Conservation (phyloP, 2,113 vertebrate species). For the Entomyzon cyanotis region DNA sequence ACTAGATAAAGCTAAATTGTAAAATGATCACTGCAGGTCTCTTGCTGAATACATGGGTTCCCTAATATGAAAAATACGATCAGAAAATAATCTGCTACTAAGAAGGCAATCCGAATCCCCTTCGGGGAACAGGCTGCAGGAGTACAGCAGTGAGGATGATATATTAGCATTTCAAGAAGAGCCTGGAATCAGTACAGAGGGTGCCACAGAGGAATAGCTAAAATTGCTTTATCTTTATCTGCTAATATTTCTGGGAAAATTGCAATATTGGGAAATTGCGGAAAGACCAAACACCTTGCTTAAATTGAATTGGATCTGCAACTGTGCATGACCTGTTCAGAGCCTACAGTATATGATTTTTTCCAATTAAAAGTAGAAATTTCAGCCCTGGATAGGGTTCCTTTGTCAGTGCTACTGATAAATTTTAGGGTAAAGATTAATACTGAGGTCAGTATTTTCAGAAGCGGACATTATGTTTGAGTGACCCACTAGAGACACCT, state of each 20-base stretch:
- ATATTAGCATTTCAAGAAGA: conserved; percentile 66
- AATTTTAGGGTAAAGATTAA: background rate
- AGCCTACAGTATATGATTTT: background rate
- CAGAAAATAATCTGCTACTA: conserved; percentile 58
- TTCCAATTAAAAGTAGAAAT: background rate
- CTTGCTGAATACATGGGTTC: conserved; percentile 7
- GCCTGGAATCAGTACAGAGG: conserved; percentile 23
- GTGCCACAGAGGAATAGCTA: conserved; percentile 34
- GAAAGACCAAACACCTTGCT: background rate
- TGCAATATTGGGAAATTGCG: conserved; percentile 28
- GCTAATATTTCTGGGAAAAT: conserved; percentile 10
- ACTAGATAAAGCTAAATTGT: conserved; percentile 57
- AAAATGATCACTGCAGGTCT: conserved; percentile 41
- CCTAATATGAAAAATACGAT: conserved; percentile 56
- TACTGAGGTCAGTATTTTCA: background rate
- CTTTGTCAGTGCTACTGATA: background rate
- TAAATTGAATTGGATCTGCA: background rate
- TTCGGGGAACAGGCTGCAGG: conserved; percentile 15
- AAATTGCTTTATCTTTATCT: conserved; percentile 50
- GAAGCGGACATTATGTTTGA: background rate
- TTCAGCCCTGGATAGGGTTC: background rate
- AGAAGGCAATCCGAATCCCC: conserved; percentile 49
- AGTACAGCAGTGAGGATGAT: background rate
- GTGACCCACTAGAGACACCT: background rate
- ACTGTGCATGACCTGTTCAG: background rate